These are phyloP conservation scores for Andricus grossulariae DNA, from an alignment of 1,140 invertebrate species.

Conservation along the genomic window DNA sequence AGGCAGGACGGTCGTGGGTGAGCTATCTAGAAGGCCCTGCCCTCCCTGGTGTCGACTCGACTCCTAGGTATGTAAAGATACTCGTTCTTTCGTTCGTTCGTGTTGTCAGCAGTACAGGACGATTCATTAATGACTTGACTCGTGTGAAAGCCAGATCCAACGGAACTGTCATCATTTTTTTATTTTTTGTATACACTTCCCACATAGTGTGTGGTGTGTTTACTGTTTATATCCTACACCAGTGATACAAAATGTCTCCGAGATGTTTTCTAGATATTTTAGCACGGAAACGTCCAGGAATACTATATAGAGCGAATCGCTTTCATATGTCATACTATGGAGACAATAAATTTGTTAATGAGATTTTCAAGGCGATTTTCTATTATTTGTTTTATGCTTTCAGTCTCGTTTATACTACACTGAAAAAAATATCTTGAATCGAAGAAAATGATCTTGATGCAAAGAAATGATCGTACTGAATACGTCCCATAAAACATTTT, in stretches of 20 bases:
- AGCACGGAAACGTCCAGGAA: no score
- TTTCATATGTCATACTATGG: no score
- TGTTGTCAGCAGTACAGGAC: conserved; percentile 25
- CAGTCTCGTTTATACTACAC: no score
- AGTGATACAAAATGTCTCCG: neutral
- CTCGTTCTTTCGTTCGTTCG: neutral
- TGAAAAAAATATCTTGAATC: no score
- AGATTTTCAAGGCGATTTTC: no score
- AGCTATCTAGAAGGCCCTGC: conserved; percentile 23
- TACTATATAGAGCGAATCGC: no score
- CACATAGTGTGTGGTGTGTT: neutral
- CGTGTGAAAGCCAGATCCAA: conserved; percentile 19
- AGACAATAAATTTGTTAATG: no score
- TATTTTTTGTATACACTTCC: neutral
- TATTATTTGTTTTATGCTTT: no score
- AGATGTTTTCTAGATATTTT: no score
- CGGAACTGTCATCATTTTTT: conserved; percentile 21
- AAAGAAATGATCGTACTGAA: no score
- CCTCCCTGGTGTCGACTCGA: conserved; percentile 27
- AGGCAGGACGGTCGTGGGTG: conserved; percentile 13
- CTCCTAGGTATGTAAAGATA: conserved; percentile 21
- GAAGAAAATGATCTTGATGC: no score
- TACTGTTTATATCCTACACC: neutral
- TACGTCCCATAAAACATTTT: no score
- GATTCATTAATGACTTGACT: conserved; percentile 30